Evolutionary conservation across 2,888 invertebrate genomes (phyloP).

Genomic region (Apodemia hepburni): DNA sequence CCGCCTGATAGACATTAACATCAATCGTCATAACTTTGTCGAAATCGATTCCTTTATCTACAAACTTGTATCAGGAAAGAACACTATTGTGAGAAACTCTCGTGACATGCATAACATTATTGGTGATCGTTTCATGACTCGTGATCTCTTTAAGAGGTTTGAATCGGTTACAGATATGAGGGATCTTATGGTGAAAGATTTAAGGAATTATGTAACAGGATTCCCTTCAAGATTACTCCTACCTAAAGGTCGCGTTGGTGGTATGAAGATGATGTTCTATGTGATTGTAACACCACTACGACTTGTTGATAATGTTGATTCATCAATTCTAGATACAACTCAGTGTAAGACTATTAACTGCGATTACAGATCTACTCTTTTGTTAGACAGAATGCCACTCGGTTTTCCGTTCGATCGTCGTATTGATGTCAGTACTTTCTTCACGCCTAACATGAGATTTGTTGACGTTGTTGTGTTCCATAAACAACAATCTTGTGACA

Average conservation of each 20-base stretch:
- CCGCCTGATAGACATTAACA: conserved; percentile 75
- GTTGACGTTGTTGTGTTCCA: conserved; percentile 83
- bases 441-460: conserved; percentile 84
- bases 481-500: conserved; percentile 66
- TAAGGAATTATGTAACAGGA: conserved; percentile 77
- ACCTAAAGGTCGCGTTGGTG: conserved; percentile 84
- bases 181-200: conserved; percentile 50
- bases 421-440: conserved; percentile 79
- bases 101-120: conserved; percentile 82
- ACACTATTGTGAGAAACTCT: conserved; percentile 82
- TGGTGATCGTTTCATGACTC: conserved; percentile 83
- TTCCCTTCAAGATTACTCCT: conserved; percentile 86
- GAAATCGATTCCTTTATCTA: conserved; percentile 82
- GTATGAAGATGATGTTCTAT: conserved; percentile 83
- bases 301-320: conserved; percentile 56
- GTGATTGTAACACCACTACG: conserved; percentile 80
- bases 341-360: conserved; percentile 49
- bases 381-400: conserved; percentile 82
- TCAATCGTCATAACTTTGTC: conserved; percentile 81
- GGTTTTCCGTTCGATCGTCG: conserved; percentile 88
- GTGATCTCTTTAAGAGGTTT: conserved; percentile 82
- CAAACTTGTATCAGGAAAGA: conserved; percentile 82
- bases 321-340: conserved; percentile 36
- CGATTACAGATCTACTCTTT: conserved; percentile 57
- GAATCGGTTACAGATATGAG: conserved; percentile 67